A percentile compares a stretch with the other conserved stretches of the same genome.
phyloP scores from a whole-genome alignment of 2,797 vertebrate species.

The Florisuga fusca region DNA sequence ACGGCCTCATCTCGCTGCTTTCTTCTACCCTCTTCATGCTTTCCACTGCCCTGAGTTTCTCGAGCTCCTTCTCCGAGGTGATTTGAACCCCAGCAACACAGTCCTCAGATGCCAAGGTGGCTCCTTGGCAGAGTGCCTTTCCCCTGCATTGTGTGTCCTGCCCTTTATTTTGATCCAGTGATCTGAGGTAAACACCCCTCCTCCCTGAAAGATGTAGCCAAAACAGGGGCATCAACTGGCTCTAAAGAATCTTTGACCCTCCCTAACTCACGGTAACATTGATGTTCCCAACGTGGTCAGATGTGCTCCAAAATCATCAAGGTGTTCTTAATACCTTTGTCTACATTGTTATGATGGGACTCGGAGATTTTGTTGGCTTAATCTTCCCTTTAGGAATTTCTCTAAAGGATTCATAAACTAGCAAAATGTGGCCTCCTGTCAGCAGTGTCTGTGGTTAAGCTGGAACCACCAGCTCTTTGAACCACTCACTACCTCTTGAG shows the following conservation, averaged over 20 bases:
- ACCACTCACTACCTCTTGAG: accelerated
- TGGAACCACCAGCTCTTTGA: neutral
- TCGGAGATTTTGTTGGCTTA: neutral
- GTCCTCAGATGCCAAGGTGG: neutral
- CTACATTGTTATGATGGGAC: no score
- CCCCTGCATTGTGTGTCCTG: accelerated
- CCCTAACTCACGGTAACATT: neutral
- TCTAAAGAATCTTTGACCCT: neutral
- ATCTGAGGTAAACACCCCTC: neutral
- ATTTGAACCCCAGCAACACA: neutral
- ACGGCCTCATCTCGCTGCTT: neutral
- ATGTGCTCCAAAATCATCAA: neutral
- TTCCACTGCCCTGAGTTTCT: neutral
- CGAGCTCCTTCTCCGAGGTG: neutral
- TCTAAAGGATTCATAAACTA: neutral
- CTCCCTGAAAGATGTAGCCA: neutral
- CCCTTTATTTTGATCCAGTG: neutral
- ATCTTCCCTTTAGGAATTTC: neutral
- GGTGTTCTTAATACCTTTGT: neutral
- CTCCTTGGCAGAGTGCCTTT: neutral
- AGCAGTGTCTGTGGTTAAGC: neutral
- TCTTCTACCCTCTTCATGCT: neutral
- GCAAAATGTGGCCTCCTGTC: neutral
- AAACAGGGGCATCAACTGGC: accelerated
- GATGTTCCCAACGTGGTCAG: neutral